Evolutionary conservation across 2,113 vertebrate genomes (phyloP), one percentile per base, ranked within the genome.

Genomic region (Parus major): DNA sequence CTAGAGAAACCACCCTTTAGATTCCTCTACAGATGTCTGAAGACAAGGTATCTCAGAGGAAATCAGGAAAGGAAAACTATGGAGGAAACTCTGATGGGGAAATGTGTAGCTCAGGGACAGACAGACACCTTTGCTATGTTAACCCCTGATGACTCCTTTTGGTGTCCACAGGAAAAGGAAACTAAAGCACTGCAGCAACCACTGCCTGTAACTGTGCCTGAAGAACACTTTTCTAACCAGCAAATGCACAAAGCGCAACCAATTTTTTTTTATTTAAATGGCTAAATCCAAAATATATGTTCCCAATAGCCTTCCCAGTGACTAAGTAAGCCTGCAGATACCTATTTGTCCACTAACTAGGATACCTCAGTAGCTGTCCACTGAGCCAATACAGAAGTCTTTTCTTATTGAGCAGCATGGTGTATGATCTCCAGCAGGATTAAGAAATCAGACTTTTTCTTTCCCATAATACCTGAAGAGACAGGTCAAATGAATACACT

Each of bases 371-470:
- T 50, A 21, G 35, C 2, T 7, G 1, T 41, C 56, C 53, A 53
- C 31, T 1, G 9, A 91, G 50, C 25, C 42, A 78, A 55, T 21
- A 46, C 4, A 1, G 12, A 56, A 82, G 33, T 4, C 47, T 81
- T 80, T 84, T 91, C 82, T 78, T 12, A 59, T 47, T 31, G 69
- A 89, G 27, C 78, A 79, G 52, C 41, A 5, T 23, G 44, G 41
- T 79, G 24, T 56, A 91, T 87, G 50, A 72, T 90, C 70, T 91
- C 66, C 82, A 85, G 53, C 19, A 76, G 82, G 70, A 91, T 42
- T 79, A 66, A 85, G 53, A 85, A 96, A 92, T 70, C 22, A 66
- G 61, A 27, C 57, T 79, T 85, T 82, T 35, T 57, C 25, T 76
- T 90, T 77, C 50, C 70, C 5, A 2, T 76, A 82, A 76, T 29